These are phyloP conservation scores for Enteromius viviparus DNA, from an alignment of 2,797 vertebrate species.

Conservation along the genomic window DNA sequence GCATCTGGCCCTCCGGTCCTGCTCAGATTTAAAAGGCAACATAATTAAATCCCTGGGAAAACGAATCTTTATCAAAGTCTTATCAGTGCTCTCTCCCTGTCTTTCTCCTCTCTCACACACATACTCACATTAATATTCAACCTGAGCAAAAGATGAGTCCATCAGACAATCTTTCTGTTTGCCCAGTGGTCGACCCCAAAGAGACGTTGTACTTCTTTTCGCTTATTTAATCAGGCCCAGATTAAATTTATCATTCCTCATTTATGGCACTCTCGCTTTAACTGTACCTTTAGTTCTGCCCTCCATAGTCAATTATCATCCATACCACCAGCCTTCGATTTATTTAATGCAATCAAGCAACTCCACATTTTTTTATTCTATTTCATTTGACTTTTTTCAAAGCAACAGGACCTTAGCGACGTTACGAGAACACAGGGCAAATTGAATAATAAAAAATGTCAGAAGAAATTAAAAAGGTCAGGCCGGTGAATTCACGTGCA, in stretches of 20 bases:
- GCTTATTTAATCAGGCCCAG: constrained; percentile 64
- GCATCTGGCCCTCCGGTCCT: constrained; percentile 42
- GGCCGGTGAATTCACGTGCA: constrained; percentile 22
- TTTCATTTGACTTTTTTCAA: constrained; percentile 40
- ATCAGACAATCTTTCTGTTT: constrained; percentile 52
- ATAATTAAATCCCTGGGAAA: constrained; percentile 62
- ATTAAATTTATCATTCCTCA: constrained; percentile 65
- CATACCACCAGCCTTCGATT: constrained; percentile 39
- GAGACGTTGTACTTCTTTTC: constrained; percentile 37
- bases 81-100: constrained; percentile 51
- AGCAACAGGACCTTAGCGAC: constrained; percentile 41
- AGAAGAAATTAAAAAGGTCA: constrained; percentile 55
- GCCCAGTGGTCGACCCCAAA: constrained; percentile 49
- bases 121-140: constrained; percentile 57
- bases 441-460: constrained; percentile 61
- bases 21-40: constrained; percentile 54
- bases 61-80: constrained; percentile 59
- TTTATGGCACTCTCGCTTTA: constrained; percentile 53
- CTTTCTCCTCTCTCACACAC: constrained; percentile 23
- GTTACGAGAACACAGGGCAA: constrained; percentile 53
- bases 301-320: constrained; percentile 58
- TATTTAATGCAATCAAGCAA: constrained; percentile 54
- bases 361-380: constrained; percentile 38
- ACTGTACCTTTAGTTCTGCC: constrained; percentile 59
- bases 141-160: constrained; percentile 48